These are phyloP conservation scores for Pantherophis vulpinus DNA, from an alignment of 2,797 vertebrate species.

Conservation along the genomic window DNA sequence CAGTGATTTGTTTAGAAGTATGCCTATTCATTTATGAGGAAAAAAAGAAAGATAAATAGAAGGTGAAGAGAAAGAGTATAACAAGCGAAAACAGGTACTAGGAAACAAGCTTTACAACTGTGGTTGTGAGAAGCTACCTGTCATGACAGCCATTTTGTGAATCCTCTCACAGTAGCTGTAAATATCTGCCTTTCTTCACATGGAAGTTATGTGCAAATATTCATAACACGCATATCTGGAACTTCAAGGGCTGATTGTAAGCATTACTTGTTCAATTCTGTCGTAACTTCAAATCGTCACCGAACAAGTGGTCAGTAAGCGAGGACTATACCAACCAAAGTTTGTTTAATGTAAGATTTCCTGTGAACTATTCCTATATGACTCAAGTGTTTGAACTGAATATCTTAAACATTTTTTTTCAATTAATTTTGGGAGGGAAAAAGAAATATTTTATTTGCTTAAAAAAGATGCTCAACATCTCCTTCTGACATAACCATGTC, in stretches of 20 bases:
- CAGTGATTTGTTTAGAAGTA: neutral
- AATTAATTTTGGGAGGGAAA: neutral
- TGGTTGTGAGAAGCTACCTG: neutral
- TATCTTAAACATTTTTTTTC: neutral
- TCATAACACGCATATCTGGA: neutral
- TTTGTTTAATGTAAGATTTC: neutral
- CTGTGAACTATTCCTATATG: neutral
- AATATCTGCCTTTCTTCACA: neutral
- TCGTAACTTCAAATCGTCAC: neutral
- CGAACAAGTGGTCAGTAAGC: neutral
- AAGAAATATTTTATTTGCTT: neutral
- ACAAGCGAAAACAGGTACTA: neutral
- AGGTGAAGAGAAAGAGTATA: neutral
- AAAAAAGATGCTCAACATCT: neutral
- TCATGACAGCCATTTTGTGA: neutral
- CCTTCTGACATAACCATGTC: neutral
- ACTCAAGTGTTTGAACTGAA: neutral
- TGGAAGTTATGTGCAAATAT: neutral
- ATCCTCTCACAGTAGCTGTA: neutral
- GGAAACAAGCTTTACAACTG: neutral
- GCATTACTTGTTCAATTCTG: neutral
- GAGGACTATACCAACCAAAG: neutral
- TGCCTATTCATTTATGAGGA: neutral
- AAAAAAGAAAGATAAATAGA: neutral
- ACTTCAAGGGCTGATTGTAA: neutral